Base-by-base conservation (phyloP, 1,140 invertebrate genomes). In the Steinernema khuongi region DNA sequence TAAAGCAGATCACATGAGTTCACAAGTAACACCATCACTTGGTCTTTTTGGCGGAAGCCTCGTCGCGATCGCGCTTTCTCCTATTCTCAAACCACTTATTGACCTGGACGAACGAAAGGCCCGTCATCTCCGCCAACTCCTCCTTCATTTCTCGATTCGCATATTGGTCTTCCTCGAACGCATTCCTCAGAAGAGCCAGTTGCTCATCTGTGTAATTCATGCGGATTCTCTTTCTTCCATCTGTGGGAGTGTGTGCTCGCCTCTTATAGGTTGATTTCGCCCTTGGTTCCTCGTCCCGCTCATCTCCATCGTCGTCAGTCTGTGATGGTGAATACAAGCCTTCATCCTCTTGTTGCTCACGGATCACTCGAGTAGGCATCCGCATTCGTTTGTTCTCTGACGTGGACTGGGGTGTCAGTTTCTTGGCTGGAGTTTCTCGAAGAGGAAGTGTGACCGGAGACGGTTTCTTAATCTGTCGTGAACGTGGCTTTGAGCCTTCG, bases 151-250 rank as follows among this genome's bases (percentile, higher is more conserved):
- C 50, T 14, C 50, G 50, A 22, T 22, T 60, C 50, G 50, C 50
- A 26, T 60, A 60, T 14, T 22, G 14, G 50, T 60, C 50, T 14
- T 60, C 50, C 50, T 60, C 50, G 22, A 60, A 60, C 11, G 50
- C 50, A 4, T 60, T 60, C 50, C 22, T 60, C 50, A 60, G 22
- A 26, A 60, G 7, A 14, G 4, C 19, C 50, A 60, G 50, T 22
- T 60, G 50, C 50, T 60, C 50, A 22, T 60, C 50, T 14, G 50
- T 60, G 50, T 60, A 60, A 22, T 60, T 60, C 50, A 60, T 60
- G 11, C 50, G 50, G 26, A 60, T 60, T 4, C 50, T 14, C 22
- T 60, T 60, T 14, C 50, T 2, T 14, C 50, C 50, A 7, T 60
- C 50, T 4, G 22, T 22, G 7, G 50, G 50, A 7, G 50, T 14